Evolutionary conservation across 1,140 invertebrate genomes (phyloP).

Genomic region (Leptonema lineaticorne): DNA sequence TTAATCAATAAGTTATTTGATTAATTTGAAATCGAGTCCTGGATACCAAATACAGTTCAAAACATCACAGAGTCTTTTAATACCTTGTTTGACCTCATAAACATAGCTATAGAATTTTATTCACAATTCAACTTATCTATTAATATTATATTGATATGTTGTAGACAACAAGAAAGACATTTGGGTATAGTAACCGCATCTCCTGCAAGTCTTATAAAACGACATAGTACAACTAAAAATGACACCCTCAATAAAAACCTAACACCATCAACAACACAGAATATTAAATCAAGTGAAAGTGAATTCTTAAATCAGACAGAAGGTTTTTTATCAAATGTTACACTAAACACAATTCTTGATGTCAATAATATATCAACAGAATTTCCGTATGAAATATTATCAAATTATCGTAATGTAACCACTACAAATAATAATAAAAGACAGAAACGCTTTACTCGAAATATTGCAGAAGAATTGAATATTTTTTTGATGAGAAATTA

Average conservation of each 20-base stretch:
- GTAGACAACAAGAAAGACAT: conserved; percentile 69
- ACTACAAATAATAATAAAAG: not conserved
- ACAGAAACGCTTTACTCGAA: conserved; percentile 7
- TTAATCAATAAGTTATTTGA: not conserved
- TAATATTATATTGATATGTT: too few species aligned
- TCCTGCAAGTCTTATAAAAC: conserved; percentile 28
- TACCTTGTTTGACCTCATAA: too few species aligned
- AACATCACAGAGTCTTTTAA: too few species aligned
- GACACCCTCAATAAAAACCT: not conserved
- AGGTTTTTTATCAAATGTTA: too few species aligned
- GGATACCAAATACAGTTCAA: too few species aligned
- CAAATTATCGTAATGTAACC: not conserved
- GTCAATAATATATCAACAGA: not conserved
- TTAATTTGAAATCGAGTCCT: too few species aligned
- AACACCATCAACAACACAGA: not conserved
- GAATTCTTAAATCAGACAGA: not conserved
- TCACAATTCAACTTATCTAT: too few species aligned
- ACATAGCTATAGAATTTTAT: too few species aligned
- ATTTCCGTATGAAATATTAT: not conserved
- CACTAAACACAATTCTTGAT: not conserved
- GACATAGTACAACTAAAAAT: conserved; percentile 27
- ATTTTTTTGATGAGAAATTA: conserved; percentile 25
- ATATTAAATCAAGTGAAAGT: not conserved
- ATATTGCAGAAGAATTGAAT: conserved; percentile 24
- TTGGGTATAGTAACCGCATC: conserved; percentile 59